Evolutionary conservation across 2,888 invertebrate genomes (phyloP).

Genomic region (Byasa hedistus): DNA sequence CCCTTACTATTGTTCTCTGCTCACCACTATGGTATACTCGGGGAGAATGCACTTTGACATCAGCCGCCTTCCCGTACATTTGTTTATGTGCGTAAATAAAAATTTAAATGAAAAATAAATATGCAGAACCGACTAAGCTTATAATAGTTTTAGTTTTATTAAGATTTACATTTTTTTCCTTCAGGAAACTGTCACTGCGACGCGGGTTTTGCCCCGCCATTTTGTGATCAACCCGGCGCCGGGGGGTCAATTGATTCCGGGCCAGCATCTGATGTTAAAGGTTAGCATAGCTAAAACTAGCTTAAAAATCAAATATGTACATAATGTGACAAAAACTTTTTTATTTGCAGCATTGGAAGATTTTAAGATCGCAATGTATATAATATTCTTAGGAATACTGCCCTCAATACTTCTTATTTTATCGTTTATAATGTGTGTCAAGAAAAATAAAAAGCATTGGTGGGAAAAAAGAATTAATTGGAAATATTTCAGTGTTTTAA

Average conservation of each 20-base stretch:
- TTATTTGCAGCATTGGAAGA: conserved; percentile 82
- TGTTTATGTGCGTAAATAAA: no score
- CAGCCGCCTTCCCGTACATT: no score
- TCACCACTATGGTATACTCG: no score
- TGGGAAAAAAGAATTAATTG: background rate
- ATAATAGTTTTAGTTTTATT: no score
- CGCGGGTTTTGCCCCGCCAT: conserved; percentile 91
- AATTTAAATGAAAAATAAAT: no score
- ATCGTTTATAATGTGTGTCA: conserved; percentile 87
- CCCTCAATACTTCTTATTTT: conserved; percentile 84
- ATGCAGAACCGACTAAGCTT: no score
- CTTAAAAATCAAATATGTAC: background rate
- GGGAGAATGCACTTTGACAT: no score
- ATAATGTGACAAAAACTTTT: conserved; percentile 33
- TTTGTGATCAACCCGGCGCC: conserved; percentile 90
- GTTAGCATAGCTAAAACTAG: conserved; percentile 67
- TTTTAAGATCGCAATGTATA: conserved; percentile 89
- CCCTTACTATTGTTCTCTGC: no score
- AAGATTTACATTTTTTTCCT: background rate
- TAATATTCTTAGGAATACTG: conserved; percentile 92
- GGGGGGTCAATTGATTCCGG: conserved; percentile 96
- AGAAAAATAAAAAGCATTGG: conserved; percentile 74
- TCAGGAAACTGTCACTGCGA: conserved; percentile 96
- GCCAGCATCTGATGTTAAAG: conserved; percentile 90
- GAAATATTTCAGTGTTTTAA: no score